Evolutionary conservation across 2,113 vertebrate genomes (phyloP).

Genomic region (Tetrax tetrax): DNA sequence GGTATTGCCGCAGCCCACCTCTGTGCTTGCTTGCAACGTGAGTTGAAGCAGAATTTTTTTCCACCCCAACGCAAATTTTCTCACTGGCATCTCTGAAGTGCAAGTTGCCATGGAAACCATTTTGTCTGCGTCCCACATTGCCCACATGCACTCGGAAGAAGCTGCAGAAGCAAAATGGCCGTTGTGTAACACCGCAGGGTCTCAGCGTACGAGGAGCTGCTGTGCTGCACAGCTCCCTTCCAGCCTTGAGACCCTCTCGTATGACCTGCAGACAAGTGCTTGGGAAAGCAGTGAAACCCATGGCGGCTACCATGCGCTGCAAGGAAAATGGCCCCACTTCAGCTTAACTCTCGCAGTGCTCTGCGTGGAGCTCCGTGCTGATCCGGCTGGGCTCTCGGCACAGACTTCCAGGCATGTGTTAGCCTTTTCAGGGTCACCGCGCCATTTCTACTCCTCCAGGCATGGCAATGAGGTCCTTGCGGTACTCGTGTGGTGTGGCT

Average conservation of each 20-base stretch:
- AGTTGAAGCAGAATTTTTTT: conserved; percentile 21
- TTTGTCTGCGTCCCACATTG: conserved; percentile 65
- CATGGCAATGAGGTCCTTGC: not conserved
- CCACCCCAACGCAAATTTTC: conserved; percentile 46
- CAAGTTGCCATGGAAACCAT: conserved; percentile 68
- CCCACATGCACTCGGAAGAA: conserved; percentile 30
- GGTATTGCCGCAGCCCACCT: conserved; percentile 16
- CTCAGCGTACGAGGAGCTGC: fast-evolving
- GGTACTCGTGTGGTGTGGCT: not conserved
- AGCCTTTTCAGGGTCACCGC: not conserved
- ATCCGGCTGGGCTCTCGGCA: not conserved
- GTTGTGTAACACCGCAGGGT: conserved; percentile 1
- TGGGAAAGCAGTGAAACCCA: not conserved
- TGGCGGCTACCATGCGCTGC: fast-evolving
- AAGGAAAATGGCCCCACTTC: not conserved
- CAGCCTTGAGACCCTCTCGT: not conserved
- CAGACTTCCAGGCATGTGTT: not conserved
- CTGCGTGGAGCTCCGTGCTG: not conserved
- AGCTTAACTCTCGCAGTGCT: conserved; percentile 16
- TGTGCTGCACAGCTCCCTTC: not conserved
- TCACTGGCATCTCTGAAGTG: conserved; percentile 61
- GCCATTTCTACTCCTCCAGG: fast-evolving
- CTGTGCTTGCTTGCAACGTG: not conserved
- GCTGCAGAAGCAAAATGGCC: conserved; percentile 58
- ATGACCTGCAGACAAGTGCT: fast-evolving